Conservation (phyloP, 2,797 vertebrate species). For the Vespertilio murinus region DNA sequence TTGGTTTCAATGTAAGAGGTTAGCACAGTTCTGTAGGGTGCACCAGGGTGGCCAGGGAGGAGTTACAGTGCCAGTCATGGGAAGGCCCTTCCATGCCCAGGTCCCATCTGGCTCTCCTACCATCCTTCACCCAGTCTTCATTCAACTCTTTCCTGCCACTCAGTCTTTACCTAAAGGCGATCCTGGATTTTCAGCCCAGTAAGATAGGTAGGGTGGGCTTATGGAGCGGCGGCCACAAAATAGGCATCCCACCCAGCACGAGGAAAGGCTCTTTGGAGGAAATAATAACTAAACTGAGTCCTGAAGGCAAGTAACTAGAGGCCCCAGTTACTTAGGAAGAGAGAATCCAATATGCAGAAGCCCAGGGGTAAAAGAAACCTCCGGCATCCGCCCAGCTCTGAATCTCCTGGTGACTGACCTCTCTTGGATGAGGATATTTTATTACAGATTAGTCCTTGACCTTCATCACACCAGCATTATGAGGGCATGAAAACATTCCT, state of each 20-base stretch:
- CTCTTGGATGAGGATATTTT: neutral
- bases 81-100: neutral
- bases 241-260: neutral
- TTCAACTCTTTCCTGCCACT: neutral
- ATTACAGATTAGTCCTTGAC: neutral
- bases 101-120: neutral
- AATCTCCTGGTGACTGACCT: neutral
- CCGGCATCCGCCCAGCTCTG: rapidly evolving
- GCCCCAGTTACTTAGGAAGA: neutral
- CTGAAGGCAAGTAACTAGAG: neutral
- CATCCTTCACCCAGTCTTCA: neutral
- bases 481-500: neutral
- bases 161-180: neutral
- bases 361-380: neutral
- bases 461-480: neutral
- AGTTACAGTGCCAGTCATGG: neutral
- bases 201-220: too few species aligned
- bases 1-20: conserved; percentile 14
- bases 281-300: neutral
- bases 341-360: neutral
- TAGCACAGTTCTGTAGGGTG: neutral
- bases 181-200: neutral
- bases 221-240: neutral
- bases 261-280: conserved; percentile 1
- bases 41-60: neutral